A percentile compares a stretch with the other conserved stretches of the same genome.
Evolutionary conservation across 1,140 invertebrate species (phyloP).

Genomic region (Asbolus verrucosus): DNA sequence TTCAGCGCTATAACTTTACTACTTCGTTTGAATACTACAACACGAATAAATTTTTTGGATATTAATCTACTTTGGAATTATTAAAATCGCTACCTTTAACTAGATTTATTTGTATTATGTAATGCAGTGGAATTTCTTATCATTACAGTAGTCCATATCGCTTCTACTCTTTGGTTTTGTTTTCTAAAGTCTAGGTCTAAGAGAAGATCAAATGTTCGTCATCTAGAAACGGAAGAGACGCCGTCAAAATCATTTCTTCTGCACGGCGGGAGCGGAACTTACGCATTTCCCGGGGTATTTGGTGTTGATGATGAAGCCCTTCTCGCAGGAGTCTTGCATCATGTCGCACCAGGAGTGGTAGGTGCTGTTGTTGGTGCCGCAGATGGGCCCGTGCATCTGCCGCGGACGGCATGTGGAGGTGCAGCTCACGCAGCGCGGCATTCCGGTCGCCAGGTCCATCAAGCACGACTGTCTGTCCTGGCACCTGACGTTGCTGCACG

Average conservation of each 20-base stretch:
- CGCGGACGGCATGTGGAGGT: constrained; percentile 69
- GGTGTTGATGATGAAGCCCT: constrained; percentile 83
- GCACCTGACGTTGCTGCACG: constrained; percentile 81
- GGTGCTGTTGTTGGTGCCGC: constrained; percentile 85
- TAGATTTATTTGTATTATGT: constrained; percentile 32
- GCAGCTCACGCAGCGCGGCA: constrained; percentile 84
- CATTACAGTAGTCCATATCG: constrained; percentile 39
- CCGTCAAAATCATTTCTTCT: neutral
- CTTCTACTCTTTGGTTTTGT: constrained; percentile 46
- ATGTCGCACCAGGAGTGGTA: constrained; percentile 91
- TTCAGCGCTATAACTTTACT: neutral
- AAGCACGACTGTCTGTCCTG: constrained; percentile 81
- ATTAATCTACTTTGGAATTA: constrained; percentile 46
- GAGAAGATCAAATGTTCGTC: constrained; percentile 24
- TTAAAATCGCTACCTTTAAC: constrained; percentile 41
- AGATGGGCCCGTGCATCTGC: constrained; percentile 72
- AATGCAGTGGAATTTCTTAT: constrained; percentile 41
- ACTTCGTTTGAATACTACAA: constrained; percentile 2
- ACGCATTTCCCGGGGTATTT: constrained; percentile 78
- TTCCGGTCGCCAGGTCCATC: constrained; percentile 75
- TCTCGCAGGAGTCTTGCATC: constrained; percentile 84
- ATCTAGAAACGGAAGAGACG: neutral
- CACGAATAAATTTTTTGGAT: neutral
- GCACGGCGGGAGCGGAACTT: constrained; percentile 31
- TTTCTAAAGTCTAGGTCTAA: constrained; percentile 21